These are phyloP conservation scores for Pasiphila rectangulata DNA, from an alignment of 2,888 invertebrate genomes.

Conservation along the genomic window DNA sequence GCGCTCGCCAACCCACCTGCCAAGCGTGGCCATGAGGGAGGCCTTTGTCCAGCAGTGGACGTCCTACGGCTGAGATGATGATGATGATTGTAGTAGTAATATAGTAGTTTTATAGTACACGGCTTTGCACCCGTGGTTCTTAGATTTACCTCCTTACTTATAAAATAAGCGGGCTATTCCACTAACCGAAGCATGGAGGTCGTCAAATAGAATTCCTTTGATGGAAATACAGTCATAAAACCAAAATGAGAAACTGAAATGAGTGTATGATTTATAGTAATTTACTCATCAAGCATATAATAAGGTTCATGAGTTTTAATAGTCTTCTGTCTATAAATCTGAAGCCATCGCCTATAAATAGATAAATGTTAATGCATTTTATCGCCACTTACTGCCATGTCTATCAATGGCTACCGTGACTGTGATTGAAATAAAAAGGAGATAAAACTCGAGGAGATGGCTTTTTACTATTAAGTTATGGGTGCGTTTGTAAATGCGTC, in stretches of 20 bases:
- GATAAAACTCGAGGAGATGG: constrained; percentile 12
- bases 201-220: too few species aligned
- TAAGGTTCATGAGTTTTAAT: constrained; percentile 5
- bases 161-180: too few species aligned
- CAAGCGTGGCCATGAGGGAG: too few species aligned
- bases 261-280: constrained; percentile 1
- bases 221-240: neutral
- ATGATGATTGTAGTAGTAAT: too few species aligned
- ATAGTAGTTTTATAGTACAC: too few species aligned
- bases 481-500: too few species aligned
- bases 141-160: too few species aligned
- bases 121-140: too few species aligned
- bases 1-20: too few species aligned
- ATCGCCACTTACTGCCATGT: constrained; percentile 7
- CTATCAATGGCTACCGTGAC: constrained; percentile 10
- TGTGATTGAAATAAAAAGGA: constrained; percentile 15
- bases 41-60: too few species aligned
- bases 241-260: neutral
- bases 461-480: constrained; percentile 2
- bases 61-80: too few species aligned
- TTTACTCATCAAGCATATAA: neutral
- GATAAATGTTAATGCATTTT: constrained; percentile 13
- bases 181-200: too few species aligned
- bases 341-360: constrained; percentile 11
- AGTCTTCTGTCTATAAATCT: constrained; percentile 5